These are phyloP conservation scores for Ramazzottius varieornatus DNA, from an alignment of 2,888 invertebrate genomes.

Conservation along the genomic window DNA sequence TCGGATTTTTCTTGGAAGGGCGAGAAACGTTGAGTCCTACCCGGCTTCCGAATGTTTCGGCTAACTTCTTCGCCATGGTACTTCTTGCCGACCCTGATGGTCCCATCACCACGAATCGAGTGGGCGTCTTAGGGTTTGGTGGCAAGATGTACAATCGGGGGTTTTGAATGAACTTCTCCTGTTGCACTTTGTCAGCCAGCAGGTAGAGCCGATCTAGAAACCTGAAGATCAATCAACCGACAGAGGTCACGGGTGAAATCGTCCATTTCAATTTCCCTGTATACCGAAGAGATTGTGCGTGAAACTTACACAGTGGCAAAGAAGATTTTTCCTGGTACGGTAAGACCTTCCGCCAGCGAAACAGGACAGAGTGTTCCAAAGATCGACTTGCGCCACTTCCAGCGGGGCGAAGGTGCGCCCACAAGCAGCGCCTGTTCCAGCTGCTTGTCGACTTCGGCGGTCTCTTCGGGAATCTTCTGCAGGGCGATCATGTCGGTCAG, in stretches of 20 bases:
- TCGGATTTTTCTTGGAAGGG: too few relatives aligned
- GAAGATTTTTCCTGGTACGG: background rate
- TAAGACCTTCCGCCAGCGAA: background rate
- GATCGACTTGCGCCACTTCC: background rate
- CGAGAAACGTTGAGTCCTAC: too few relatives aligned
- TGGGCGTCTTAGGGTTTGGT: conserved; percentile 20
- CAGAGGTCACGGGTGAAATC: background rate
- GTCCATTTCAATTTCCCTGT: background rate
- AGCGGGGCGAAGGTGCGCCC: background rate
- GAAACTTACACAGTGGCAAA: background rate
- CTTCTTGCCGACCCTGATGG: background rate
- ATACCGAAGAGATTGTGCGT: too few relatives aligned
- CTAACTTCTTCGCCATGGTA: background rate
- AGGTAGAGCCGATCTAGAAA: conserved; percentile 23
- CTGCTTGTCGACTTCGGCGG: background rate
- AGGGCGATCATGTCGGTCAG: background rate
- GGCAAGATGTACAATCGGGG: conserved; percentile 21
- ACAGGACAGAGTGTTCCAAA: background rate
- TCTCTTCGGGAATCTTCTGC: background rate
- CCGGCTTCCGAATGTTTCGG: background rate
- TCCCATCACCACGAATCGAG: background rate
- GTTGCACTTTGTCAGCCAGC: conserved; percentile 19
- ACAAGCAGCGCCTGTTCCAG: background rate
- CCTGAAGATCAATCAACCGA: conserved; percentile 11
- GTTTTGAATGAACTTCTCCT: conserved; percentile 22